Evolutionary conservation across 2,797 vertebrate species (phyloP).

Genomic region (Odontamblyopus rebecca): DNA sequence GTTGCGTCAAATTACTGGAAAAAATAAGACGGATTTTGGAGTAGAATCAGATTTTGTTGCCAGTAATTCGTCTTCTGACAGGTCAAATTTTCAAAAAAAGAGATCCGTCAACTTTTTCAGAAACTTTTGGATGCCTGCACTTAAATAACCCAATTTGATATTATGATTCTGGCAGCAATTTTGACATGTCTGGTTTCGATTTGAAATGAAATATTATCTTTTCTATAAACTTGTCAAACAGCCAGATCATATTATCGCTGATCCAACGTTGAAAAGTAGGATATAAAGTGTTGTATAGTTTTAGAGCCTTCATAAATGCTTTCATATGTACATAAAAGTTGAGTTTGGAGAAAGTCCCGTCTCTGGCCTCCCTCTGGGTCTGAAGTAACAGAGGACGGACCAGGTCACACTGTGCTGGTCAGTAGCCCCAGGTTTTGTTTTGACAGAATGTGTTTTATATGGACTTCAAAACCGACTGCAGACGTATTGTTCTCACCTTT

Average conservation of each 20-base stretch:
- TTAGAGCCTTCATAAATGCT: neutral
- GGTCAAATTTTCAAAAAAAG: neutral
- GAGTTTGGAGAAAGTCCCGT: neutral
- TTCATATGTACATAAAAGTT: neutral
- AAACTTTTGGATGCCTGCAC: neutral
- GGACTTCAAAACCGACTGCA: neutral
- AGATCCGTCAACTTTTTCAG: neutral
- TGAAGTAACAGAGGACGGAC: neutral
- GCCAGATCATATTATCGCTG: conserved; percentile 2
- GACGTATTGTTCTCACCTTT: neutral
- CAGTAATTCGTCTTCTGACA: neutral
- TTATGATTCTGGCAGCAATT: neutral
- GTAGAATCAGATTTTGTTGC: neutral
- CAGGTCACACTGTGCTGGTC: neutral
- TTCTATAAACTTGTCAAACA: conserved; percentile 3
- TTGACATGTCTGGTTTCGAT: neutral
- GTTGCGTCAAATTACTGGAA: neutral
- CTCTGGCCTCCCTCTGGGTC: neutral
- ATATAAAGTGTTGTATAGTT: neutral
- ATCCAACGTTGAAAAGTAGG: neutral
- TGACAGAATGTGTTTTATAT: neutral
- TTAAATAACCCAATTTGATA: conserved; percentile 5
- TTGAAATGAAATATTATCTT: neutral
- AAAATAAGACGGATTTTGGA: neutral
- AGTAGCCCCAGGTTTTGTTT: neutral